A percentile compares a stretch with the other conserved stretches of the same genome.
Evolutionary conservation across 2,888 invertebrate genomes (phyloP).

Genomic region (Pyrocoelia pectoralis): DNA sequence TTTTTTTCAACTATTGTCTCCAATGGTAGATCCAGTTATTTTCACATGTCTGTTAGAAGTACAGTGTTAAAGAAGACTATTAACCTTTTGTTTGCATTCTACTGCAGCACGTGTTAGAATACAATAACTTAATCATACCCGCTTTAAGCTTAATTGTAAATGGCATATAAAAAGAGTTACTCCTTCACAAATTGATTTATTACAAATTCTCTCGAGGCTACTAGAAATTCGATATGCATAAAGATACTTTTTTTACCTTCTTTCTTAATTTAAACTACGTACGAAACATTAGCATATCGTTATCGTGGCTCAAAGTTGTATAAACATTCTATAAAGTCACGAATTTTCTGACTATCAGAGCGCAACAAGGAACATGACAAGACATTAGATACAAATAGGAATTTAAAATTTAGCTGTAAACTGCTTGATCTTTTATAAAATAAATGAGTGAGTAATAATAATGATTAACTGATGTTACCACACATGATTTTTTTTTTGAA

Average conservation of each 20-base stretch:
- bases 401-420: slow-evolving; percentile 16
- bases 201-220: slow-evolving; percentile 2
- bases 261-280: slow-evolving; percentile 4
- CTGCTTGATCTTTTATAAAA: not conserved
- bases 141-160: slow-evolving; percentile 4
- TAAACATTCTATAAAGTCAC: slow-evolving; percentile 12
- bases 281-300: slow-evolving; percentile 7
- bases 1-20: no score
- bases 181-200: slow-evolving; percentile 19
- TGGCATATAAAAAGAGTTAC: slow-evolving; percentile 8
- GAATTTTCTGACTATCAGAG: slow-evolving; percentile 21
- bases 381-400: slow-evolving; percentile 23
- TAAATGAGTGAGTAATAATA: slow-evolving; percentile 8
- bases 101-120: no score
- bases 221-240: slow-evolving; percentile 2
- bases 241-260: slow-evolving; percentile 7
- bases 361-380: slow-evolving; percentile 17
- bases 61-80: no score
- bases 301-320: slow-evolving; percentile 8
- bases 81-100: no score
- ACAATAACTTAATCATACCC: no score
- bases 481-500: not conserved
- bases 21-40: no score
- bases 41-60: no score
- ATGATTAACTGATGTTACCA: slow-evolving; percentile 11